phyloP scores from a whole-genome alignment of 2,797 vertebrate species.

The Pempheris klunzingeri region DNA sequence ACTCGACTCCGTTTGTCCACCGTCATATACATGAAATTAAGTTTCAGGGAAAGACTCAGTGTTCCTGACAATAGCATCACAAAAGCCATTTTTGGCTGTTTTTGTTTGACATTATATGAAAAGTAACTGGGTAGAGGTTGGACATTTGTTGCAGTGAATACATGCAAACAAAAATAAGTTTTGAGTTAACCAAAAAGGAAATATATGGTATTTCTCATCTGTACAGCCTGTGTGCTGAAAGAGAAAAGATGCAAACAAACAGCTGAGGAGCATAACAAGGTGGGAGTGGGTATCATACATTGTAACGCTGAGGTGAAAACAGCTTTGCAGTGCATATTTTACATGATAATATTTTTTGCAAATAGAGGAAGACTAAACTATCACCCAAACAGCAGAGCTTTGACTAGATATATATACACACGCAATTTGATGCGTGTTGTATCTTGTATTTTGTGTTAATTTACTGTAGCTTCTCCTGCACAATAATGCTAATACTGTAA shows the following conservation, averaged over 20 bases:
- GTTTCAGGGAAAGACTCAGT: constrained; percentile 23
- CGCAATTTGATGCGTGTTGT: too few species aligned
- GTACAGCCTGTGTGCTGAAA: too few species aligned
- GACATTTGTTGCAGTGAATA: neutral
- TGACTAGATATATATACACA: too few species aligned
- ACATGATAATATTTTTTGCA: neutral
- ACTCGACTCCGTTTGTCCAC: constrained; percentile 23
- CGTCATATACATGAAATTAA: constrained; percentile 26
- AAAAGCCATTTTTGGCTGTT: neutral
- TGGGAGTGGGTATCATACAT: neutral
- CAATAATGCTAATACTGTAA: neutral
- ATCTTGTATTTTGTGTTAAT: neutral
- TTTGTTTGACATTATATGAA: neutral
- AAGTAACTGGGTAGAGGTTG: too few species aligned
- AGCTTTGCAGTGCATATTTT: neutral
- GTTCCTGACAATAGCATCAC: neutral
- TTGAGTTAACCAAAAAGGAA: too few species aligned
- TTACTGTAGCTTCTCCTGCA: neutral
- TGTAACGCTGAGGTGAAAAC: neutral
- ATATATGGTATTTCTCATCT: too few species aligned
- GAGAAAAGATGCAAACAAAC: neutral
- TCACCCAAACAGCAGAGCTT: too few species aligned
- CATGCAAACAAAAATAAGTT: neutral
- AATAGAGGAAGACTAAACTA: too few species aligned
- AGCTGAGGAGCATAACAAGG: neutral